Evolutionary conservation across 2,797 vertebrate species (phyloP).

Genomic region (Dendrocincla fuliginosa): DNA sequence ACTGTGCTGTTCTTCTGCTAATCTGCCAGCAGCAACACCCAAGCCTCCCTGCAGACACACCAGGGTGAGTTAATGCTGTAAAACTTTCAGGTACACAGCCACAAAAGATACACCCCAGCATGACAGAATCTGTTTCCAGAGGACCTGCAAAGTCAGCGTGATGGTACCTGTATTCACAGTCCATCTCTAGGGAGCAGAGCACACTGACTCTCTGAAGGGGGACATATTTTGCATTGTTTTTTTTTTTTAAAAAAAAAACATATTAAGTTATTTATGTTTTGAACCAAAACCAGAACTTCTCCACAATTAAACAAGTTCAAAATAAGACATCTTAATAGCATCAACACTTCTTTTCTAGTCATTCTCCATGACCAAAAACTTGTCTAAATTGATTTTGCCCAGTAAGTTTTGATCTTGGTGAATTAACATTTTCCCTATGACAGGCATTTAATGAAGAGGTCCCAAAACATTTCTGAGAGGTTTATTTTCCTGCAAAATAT

Average conservation of each 20-base stretch:
- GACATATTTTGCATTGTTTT: background rate
- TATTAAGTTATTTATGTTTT: background rate
- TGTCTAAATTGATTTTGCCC: background rate
- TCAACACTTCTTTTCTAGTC: background rate
- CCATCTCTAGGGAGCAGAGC: background rate
- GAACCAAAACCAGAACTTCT: background rate
- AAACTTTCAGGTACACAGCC: background rate
- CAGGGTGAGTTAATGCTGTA: background rate
- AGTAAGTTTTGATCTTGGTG: background rate
- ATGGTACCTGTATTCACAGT: background rate
- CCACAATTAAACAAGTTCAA: background rate
- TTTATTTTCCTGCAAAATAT: background rate
- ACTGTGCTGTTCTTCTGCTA: background rate
- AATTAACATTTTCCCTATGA: background rate
- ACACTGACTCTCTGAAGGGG: rapidly evolving
- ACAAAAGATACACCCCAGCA: rapidly evolving
- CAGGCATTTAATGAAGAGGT: background rate
- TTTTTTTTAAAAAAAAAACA: background rate
- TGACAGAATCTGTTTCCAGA: background rate
- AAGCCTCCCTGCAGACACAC: background rate
- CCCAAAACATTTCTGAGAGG: background rate
- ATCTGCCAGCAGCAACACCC: background rate
- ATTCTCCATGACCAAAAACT: background rate
- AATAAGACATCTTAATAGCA: background rate
- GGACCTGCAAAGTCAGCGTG: background rate